phyloP scores from a whole-genome alignment of 2,888 invertebrate genomes.

The Gnatocerus cornutus region DNA sequence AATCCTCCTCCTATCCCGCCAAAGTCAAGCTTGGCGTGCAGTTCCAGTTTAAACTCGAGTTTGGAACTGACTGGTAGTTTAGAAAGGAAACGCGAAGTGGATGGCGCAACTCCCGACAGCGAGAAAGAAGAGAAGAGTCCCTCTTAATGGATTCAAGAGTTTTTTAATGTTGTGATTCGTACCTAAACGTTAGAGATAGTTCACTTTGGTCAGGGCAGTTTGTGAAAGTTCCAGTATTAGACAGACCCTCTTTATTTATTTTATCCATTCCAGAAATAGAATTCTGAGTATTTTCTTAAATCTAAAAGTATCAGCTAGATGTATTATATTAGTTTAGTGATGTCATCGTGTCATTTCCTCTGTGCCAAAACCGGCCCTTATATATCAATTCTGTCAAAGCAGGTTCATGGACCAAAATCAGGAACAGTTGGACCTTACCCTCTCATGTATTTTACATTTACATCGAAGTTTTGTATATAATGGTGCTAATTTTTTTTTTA shows the following conservation, averaged over 20 bases:
- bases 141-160: slow-evolving; percentile 42
- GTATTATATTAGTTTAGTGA: slow-evolving; percentile 45
- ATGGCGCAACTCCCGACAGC: slow-evolving; percentile 63
- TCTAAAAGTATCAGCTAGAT: slow-evolving; percentile 37
- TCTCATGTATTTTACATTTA: slow-evolving; percentile 51
- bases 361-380: slow-evolving; percentile 43
- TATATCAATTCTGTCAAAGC: slow-evolving; percentile 39
- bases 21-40: slow-evolving; percentile 59
- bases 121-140: slow-evolving; percentile 52
- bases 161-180: slow-evolving; percentile 46
- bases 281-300: slow-evolving; percentile 47
- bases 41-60: slow-evolving; percentile 63
- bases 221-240: slow-evolving; percentile 48
- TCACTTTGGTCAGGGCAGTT: slow-evolving; percentile 34
- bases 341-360: slow-evolving; percentile 50
- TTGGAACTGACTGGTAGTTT: slow-evolving; percentile 57
- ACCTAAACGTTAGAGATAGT: slow-evolving; percentile 43
- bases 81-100: slow-evolving; percentile 52
- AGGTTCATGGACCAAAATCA: slow-evolving; percentile 55
- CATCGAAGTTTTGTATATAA: slow-evolving; percentile 60
- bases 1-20: slow-evolving; percentile 68
- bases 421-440: slow-evolving; percentile 32
- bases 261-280: slow-evolving; percentile 51
- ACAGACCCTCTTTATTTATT: slow-evolving; percentile 27
- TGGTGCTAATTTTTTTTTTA: slow-evolving; percentile 59